Percentiles rank a stretch among this genome's conserved stretches.
Conservation (phyloP, 2,888 invertebrate genomes). For the Archips crataeganus region DNA sequence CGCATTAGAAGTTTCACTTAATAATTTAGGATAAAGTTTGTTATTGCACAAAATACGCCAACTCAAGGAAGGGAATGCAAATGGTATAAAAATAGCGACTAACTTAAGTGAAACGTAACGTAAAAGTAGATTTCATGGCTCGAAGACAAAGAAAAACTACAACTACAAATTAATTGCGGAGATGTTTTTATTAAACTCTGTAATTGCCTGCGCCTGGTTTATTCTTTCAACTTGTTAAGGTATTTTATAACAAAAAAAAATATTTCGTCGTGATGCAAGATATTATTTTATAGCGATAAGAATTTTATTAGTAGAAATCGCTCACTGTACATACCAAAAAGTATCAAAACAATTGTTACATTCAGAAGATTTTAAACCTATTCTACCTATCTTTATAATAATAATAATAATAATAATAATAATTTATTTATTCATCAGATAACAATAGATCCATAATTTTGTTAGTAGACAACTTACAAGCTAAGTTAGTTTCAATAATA, state of each 20-base stretch:
- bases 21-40: too few relatives aligned
- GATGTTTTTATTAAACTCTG: constrained; percentile 9
- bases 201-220: constrained; percentile 15
- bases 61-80: not conserved
- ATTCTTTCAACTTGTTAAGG: not conserved
- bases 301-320: not conserved
- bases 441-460: too few relatives aligned
- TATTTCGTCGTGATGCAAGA: not conserved
- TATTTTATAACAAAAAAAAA: not conserved
- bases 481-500: too few relatives aligned
- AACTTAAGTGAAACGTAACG: not conserved
- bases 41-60: too few relatives aligned
- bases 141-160: constrained; percentile 10
- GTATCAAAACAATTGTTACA: too few relatives aligned
- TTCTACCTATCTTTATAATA: too few relatives aligned
- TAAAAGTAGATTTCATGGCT: not conserved
- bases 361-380: too few relatives aligned
- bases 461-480: too few relatives aligned
- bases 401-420: too few relatives aligned
- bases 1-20: too few relatives aligned
- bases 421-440: too few relatives aligned
- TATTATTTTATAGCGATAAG: not conserved
- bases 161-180: constrained; percentile 19
- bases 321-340: too few relatives aligned
- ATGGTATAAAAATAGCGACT: not conserved